Evolutionary conservation across 2,113 vertebrate genomes (phyloP).

Genomic region (Glareola pratincola): DNA sequence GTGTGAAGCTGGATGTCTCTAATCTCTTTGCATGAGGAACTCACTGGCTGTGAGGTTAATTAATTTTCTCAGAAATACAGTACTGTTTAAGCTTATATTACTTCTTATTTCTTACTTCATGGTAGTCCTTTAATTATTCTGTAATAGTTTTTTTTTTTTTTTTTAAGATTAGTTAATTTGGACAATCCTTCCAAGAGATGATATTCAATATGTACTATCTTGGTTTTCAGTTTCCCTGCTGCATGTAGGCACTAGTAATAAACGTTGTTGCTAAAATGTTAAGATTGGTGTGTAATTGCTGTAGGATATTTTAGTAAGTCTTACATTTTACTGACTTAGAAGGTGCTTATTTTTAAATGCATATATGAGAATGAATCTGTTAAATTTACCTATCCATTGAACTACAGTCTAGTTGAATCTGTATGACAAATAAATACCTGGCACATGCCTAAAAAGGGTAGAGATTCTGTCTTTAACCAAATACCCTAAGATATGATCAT

Average conservation of each 20-base stretch:
- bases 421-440: background rate
- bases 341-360: background rate
- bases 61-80: background rate
- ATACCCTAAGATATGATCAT: background rate
- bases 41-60: constrained; percentile 17
- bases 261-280: background rate
- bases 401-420: background rate
- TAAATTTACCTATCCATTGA: background rate
- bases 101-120: background rate
- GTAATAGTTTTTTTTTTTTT: background rate
- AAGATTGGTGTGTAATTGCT: background rate
- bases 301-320: background rate
- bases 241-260: background rate
- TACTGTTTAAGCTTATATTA: background rate
- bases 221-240: background rate
- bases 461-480: background rate
- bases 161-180: background rate
- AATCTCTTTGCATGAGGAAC: background rate
- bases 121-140: background rate
- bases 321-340: background rate
- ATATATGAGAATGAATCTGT: background rate
- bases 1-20: background rate
- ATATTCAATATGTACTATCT: background rate
- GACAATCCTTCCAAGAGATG: background rate
- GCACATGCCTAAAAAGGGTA: background rate